These are phyloP conservation scores for Cephus spinipes DNA, from an alignment of 2,888 invertebrate species.

Conservation along the genomic window DNA sequence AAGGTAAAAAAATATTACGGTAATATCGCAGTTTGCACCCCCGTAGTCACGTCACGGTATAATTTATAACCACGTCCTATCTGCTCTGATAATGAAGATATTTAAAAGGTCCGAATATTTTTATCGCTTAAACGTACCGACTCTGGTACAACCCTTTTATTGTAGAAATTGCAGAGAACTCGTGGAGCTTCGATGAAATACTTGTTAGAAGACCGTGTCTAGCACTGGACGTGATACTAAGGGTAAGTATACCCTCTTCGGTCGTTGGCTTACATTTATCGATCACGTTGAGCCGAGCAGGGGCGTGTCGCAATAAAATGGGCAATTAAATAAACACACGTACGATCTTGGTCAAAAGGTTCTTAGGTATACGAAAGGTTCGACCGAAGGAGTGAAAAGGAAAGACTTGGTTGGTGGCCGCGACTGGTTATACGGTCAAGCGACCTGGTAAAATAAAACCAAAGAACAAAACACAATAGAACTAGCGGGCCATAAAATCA, in stretches of 20 bases:
- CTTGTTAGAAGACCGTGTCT: neutral
- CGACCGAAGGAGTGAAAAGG: constrained; percentile 8
- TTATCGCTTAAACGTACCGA: neutral
- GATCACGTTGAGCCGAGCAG: constrained; percentile 3
- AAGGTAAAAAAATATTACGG: neutral
- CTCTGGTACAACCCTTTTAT: neutral
- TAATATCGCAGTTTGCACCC: neutral
- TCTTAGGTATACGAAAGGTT: constrained; percentile 26
- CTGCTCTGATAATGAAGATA: neutral
- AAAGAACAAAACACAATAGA: constrained; percentile 43
- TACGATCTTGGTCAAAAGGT: constrained; percentile 20
- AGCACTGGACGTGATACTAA: neutral
- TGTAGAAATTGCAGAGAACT: neutral
- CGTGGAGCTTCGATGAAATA: neutral
- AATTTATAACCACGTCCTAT: neutral
- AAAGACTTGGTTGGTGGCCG: constrained; percentile 41
- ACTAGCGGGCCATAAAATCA: constrained; percentile 48
- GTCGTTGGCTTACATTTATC: constrained; percentile 5
- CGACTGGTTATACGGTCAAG: constrained; percentile 40
- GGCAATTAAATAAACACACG: constrained; percentile 45
- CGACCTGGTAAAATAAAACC: constrained; percentile 41
- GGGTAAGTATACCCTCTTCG: neutral
- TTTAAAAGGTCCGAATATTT: neutral
- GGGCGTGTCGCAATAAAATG: constrained; percentile 31
- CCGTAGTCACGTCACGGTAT: neutral